Conservation (phyloP, 2,888 invertebrate species). For the Meiosimyza decipiens region DNA sequence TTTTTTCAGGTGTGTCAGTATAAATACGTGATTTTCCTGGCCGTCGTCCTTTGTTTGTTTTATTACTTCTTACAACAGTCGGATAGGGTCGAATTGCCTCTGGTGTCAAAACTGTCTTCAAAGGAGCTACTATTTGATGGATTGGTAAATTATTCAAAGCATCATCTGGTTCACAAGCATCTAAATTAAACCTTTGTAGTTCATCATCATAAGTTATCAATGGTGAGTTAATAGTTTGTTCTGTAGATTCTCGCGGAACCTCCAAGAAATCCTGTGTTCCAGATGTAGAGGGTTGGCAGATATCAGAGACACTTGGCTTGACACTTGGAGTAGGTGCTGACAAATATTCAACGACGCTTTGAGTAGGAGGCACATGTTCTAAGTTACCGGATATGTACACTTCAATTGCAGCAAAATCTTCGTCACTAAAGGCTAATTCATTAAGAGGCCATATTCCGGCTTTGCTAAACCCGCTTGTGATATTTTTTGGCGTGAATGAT, state of each 20-base stretch:
- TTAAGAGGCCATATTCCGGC: slow-evolving; percentile 13
- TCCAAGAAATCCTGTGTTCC: slow-evolving; percentile 30
- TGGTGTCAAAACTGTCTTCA: not conserved
- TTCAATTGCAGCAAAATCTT: not conserved
- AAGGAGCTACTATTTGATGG: slow-evolving; percentile 36
- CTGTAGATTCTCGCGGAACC: slow-evolving; percentile 22
- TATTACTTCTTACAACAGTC: too few relatives aligned
- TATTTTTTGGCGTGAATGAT: too few relatives aligned
- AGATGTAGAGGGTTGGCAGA: slow-evolving; percentile 34
- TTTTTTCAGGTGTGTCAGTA: slow-evolving; percentile 12
- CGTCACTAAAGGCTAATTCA: too few relatives aligned
- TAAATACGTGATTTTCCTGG: slow-evolving; percentile 10
- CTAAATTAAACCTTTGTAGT: slow-evolving; percentile 29
- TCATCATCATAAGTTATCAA: slow-evolving; percentile 25
- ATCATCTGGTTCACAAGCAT: slow-evolving; percentile 13
- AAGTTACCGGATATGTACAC: slow-evolving; percentile 18
- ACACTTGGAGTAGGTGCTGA: slow-evolving; percentile 31
- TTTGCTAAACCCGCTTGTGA: too few relatives aligned
- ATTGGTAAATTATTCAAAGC: slow-evolving; percentile 32
- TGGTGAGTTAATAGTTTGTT: slow-evolving; percentile 30
- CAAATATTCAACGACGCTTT: slow-evolving; percentile 36
- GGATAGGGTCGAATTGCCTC: too few relatives aligned
- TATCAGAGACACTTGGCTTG: slow-evolving; percentile 31
- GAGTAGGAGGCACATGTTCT: slow-evolving; percentile 35
- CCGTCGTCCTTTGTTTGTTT: slow-evolving; percentile 10